A percentile compares a stretch with the other conserved stretches of the same genome.
Conservation (phyloP, 2,888 invertebrate species). For the Psylliodes chrysocephalus region DNA sequence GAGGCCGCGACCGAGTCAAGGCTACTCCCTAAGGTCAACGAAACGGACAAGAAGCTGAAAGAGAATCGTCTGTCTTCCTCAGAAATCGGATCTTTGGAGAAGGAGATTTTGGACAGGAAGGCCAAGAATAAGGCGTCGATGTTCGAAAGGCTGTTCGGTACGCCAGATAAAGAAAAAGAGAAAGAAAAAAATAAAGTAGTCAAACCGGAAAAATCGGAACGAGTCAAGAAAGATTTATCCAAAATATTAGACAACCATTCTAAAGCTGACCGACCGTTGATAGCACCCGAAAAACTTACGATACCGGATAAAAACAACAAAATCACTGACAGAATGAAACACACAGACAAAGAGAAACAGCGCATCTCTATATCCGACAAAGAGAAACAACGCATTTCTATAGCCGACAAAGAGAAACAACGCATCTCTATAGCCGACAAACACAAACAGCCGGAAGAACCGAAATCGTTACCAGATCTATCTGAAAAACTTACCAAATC, state of each 20-base stretch:
- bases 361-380: too few relatives aligned
- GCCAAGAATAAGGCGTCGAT: conserved; percentile 63
- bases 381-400: too few relatives aligned
- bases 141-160: conserved; percentile 69
- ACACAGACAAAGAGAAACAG: neutral
- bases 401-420: neutral
- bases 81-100: conserved; percentile 58
- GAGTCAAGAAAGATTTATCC: conserved; percentile 43
- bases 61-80: conserved; percentile 47
- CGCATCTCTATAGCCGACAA: neutral
- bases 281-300: conserved; percentile 45
- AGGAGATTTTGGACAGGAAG: conserved; percentile 62
- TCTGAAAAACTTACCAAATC: conserved; percentile 14
- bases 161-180: conserved; percentile 57
- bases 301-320: conserved; percentile 34
- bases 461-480: conserved; percentile 3
- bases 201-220: conserved; percentile 58
- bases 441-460: conserved; percentile 26
- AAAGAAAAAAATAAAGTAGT: too few relatives aligned
- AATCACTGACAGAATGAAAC: conserved; percentile 20
- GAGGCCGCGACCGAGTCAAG: conserved; percentile 69
- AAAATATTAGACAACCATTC: conserved; percentile 46
- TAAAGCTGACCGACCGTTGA: conserved; percentile 46
- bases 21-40: conserved; percentile 71
- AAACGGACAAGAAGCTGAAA: conserved; percentile 71